Base-by-base conservation (phyloP, 1,140 invertebrate genomes). In the Dinoponera quadriceps region DNA sequence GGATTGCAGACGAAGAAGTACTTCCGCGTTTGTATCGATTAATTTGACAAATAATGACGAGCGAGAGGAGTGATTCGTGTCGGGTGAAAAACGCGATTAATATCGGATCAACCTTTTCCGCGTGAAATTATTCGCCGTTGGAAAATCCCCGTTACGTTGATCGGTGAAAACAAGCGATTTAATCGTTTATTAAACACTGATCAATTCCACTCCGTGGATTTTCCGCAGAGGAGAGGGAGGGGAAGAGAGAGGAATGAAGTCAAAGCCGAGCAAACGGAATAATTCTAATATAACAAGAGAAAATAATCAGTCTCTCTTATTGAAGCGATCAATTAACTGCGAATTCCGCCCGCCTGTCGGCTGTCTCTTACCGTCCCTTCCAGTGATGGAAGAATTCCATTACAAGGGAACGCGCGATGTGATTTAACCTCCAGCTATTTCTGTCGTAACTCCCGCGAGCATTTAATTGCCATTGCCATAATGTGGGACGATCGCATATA, bases 391-490 rank as follows among this genome's bases (percentile, higher is more conserved):
- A 18, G 13, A 55, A 57, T n/a, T n/a, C 1, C 4, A 57, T 13
- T 57, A 29, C 4, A 57, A 57, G n/a, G n/a, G 9, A 69, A 66
- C 18, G 18, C 18, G 18, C 49, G 3, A 44, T 44, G 5, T 69
- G 33, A 69, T 80, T 59, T 44, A 59, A 69, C 13, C 18, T 11
- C n/a, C 11, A 55, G 3, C 29, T 78, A 69, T 71, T 80, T 71
- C 51, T 22, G 18, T 80, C 22, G 44, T 22, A 80, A 57, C 14
- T 69, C 7, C 3, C 7, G 3, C 14, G 65, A 9, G 16, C 49
- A 4, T 66, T 77, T 66, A 77, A 77, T 77, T 77, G 48, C 4
- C 49, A n/a, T 55, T 66, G 44, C 29, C 11, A 54, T 66, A 66
- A 77, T 77, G 29, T 25, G 16, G 16, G 20, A 59, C 66, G n/a